Evolutionary conservation across 2,797 vertebrate genomes (phyloP).

Genomic region (Ataeniobius toweri): DNA sequence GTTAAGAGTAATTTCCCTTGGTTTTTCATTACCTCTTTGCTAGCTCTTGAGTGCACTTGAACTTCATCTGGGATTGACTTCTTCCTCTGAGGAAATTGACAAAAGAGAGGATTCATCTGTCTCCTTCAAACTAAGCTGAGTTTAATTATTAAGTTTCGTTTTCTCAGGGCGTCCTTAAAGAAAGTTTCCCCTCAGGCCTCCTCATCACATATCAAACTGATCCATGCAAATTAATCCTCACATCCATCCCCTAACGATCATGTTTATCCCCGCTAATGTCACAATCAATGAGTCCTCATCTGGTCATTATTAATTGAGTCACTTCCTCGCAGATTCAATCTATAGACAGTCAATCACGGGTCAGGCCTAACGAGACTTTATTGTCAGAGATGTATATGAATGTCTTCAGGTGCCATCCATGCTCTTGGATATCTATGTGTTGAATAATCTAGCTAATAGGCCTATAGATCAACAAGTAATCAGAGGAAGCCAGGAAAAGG

Average conservation of each 20-base stretch:
- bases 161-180: slow-evolving; percentile 26
- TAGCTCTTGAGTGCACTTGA: slow-evolving; percentile 48
- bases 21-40: slow-evolving; percentile 42
- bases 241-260: slow-evolving; percentile 47
- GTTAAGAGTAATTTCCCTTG: slow-evolving; percentile 33
- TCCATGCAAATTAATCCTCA: slow-evolving; percentile 24
- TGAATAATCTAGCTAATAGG: slow-evolving; percentile 74
- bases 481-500: slow-evolving; percentile 56
- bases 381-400: slow-evolving; percentile 75
- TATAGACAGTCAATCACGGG: slow-evolving; percentile 57
- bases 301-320: slow-evolving; percentile 66
- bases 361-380: slow-evolving; percentile 65
- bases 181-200: slow-evolving; percentile 37
- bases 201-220: slow-evolving; percentile 21
- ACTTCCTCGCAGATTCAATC: slow-evolving; percentile 54
- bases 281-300: slow-evolving; percentile 55
- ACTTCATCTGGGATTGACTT: slow-evolving; percentile 6
- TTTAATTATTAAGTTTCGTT: slow-evolving; percentile 57
- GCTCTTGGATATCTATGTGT: slow-evolving; percentile 60
- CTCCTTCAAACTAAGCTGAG: slow-evolving; percentile 17
- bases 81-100: slow-evolving; percentile 27
- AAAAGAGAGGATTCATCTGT: slow-evolving; percentile 17
- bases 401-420: slow-evolving; percentile 63
- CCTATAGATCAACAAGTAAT: slow-evolving; percentile 79
- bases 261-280: slow-evolving; percentile 49